Conservation (phyloP, 2,797 vertebrate genomes). For the Poecilia velifera region DNA sequence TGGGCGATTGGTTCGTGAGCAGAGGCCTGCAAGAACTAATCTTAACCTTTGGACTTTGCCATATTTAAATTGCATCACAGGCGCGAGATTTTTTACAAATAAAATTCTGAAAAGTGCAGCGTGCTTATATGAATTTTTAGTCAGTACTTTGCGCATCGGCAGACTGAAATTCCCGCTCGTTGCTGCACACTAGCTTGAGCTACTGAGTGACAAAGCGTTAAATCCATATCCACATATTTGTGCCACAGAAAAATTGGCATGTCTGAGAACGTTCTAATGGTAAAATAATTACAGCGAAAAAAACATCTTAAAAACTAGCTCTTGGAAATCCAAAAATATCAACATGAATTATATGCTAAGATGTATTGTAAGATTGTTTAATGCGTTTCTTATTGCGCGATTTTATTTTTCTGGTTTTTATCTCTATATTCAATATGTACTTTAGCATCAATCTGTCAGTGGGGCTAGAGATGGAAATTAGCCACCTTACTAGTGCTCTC, state of each 20-base stretch:
- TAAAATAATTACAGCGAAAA: neutral
- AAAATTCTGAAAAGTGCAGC: neutral
- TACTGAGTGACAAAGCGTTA: too few species aligned
- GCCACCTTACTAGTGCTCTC: too few species aligned
- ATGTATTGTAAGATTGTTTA: too few species aligned
- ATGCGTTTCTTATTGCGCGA: too few species aligned
- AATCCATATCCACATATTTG: neutral
- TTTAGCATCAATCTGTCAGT: too few species aligned
- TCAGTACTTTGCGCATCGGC: neutral
- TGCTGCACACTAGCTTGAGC: neutral
- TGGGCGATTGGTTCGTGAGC: too few species aligned
- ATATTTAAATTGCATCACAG: neutral
- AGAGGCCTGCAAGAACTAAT: neutral
- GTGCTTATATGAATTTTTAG: neutral
- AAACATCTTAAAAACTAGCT: too few species aligned
- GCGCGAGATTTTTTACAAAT: neutral
- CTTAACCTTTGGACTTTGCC: neutral
- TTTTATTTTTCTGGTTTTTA: too few species aligned
- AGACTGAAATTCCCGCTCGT: neutral
- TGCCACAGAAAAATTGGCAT: neutral
- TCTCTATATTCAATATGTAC: too few species aligned
- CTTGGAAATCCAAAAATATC: too few species aligned
- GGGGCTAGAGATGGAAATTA: too few species aligned
- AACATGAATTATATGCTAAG: too few species aligned
- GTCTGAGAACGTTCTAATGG: neutral